Base-by-base conservation (phyloP, 2,888 invertebrate species). In the Orgyia antiqua region DNA sequence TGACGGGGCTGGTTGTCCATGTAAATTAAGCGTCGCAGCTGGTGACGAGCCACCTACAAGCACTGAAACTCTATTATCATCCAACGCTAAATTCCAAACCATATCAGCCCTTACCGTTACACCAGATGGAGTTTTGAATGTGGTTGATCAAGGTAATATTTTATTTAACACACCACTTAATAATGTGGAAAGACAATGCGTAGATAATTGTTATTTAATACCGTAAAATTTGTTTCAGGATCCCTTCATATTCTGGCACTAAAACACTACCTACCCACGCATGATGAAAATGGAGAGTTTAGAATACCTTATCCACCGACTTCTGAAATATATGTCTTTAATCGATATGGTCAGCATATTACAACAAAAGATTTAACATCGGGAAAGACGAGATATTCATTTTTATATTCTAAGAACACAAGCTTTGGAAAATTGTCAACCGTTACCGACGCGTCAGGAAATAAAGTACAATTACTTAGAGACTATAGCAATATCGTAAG, bases 361-460 rank as follows among this genome's bases (percentile, higher is more conserved):
- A 93, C 94, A 13, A 98, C 98, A 2, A 95, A 94, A 70, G 97
- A 98, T 74, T 86, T 98, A 36, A 94, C 98, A 26, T 98, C 98
- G n/a, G 96, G 95, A 27, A 95, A 96, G 77, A 94, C 94, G 3
- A 90, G 97, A 68, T 98, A 98, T 75, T 95, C 96, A 27, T 99
- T 99, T 88, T 89, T 97, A 12, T 99, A 99, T 87, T 97, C 96
- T 27, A 98, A 98, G 65, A 97, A 97, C 68, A 97, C 97, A 4
- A 96, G 96, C 66, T 97, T 97, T 57, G 98, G 98, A 0, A 95
- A 96, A 64, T 83, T 99, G 31, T 95, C 95, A 0, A 95, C 95
- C 1, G 97, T 99, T 2, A 96, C 95, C 1, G 98, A 98, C 75
- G 94, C 95, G 36, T 95, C 96, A 2, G 97, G 97, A 45, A 94